phyloP scores from a whole-genome alignment of 2,113 vertebrate genomes.

The Elgaria multicarinata region DNA sequence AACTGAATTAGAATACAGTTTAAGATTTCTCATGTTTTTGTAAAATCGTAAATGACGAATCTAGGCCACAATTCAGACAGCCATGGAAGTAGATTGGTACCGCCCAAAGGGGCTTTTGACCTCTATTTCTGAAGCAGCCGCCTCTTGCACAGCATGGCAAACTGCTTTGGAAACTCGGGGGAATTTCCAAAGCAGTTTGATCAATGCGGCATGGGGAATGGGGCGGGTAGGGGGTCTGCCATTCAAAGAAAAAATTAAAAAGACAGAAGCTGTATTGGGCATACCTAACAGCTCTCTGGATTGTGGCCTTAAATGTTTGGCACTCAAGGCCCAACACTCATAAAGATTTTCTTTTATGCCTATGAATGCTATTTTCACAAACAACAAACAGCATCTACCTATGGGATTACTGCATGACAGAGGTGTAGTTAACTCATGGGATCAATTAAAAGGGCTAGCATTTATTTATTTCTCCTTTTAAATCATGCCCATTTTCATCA shows the following conservation, averaged over 20 bases:
- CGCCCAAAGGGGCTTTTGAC: conserved; percentile 20
- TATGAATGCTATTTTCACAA: conserved; percentile 67
- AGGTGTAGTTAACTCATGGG: conserved; percentile 79
- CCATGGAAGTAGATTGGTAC: background rate
- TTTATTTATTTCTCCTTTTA: conserved; percentile 56
- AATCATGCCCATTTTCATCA: conserved; percentile 55
- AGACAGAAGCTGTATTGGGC: background rate
- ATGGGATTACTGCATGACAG: conserved; percentile 76
- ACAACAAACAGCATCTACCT: conserved; percentile 71
- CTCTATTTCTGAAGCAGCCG: conserved; percentile 25
- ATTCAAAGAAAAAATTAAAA: background rate
- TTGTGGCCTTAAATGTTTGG: conserved; percentile 42
- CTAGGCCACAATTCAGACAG: conserved; percentile 20
- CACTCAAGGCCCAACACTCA: conserved; percentile 62
- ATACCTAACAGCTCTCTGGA: conserved; percentile 7
- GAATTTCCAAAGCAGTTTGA: conserved; percentile 31
- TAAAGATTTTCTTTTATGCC: conserved; percentile 61
- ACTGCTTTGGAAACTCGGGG: conserved; percentile 18
- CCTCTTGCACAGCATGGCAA: conserved; percentile 28
- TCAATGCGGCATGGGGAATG: background rate
- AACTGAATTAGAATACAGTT: background rate
- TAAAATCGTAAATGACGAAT: conserved; percentile 11
- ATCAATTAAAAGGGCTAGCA: conserved; percentile 77
- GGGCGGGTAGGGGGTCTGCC: background rate
- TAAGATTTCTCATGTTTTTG: background rate